Evolutionary conservation across 1,140 invertebrate species (phyloP), one percentile per base, ranked within the genome.

Genomic region (Temnothorax longispinosus): DNA sequence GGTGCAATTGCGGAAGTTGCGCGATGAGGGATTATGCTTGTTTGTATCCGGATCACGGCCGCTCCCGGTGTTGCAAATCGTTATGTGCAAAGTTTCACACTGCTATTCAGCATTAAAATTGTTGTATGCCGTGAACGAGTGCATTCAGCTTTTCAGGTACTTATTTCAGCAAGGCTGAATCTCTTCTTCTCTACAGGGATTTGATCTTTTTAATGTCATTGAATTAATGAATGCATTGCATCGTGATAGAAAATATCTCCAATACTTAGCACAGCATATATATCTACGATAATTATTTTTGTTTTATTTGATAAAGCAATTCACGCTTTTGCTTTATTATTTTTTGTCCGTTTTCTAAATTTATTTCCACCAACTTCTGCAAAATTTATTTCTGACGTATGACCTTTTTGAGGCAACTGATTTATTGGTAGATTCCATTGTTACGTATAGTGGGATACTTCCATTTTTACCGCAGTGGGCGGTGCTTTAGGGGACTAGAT

Each of bases 21-120:
- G 65, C 78, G 78, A 44, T 81, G 78, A 71, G 47, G 60, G 44
- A 71, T 81, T 81, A 81, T 35, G 78, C 15, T 56, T 56, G 78
- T 81, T 81, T 56, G 64, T 52, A 41, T 71, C 35, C 77, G 60
- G 60, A 80, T 67, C 60, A 64, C 44, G 77, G 15, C 35, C 13
- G 21, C 21, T 71, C 64, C 47, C 65, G 27, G 21, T n/a, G 60
- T 50, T 38, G 78, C 65, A 71, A 81, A 81, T 81, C 52, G 65
- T 21, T 47, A 10, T 52, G 38, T 54, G 64, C 38, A 32, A 80
- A 67, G 58, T 65, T 65, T 54, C 47, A n/a, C n/a, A 15, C 32
- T 15, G 62, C 35, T 7, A 13, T 69, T 54, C 78, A 32, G 50
- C 38, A 81, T 81, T 81, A 71, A 81, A 81, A 69, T 80, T 80